Conservation (phyloP, 2,888 invertebrate genomes). For the Boloria selene region DNA sequence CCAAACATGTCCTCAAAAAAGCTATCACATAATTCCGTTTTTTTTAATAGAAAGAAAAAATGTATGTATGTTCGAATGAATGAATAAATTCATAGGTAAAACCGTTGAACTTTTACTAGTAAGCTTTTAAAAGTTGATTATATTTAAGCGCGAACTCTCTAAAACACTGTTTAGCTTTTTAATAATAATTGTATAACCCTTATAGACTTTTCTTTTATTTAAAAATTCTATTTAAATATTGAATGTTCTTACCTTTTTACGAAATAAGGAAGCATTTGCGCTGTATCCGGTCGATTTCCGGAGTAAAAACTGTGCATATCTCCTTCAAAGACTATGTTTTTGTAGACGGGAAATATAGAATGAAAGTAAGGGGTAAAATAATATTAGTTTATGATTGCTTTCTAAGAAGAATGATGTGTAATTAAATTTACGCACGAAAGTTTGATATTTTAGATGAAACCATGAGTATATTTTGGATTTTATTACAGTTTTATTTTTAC, state of each 20-base stretch:
- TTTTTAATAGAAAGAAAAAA: too few relatives aligned
- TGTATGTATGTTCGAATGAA: too few relatives aligned
- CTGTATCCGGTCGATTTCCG: slow-evolving; percentile 26
- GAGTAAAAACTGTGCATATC: slow-evolving; percentile 17
- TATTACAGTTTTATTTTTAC: too few relatives aligned
- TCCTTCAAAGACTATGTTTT: slow-evolving; percentile 12
- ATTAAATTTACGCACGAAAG: background rate
- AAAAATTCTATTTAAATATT: slow-evolving; percentile 2
- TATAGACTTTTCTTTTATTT: background rate
- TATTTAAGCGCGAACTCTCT: too few relatives aligned
- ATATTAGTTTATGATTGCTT: background rate
- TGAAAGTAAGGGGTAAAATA: slow-evolving; percentile 6
- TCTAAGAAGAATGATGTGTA: slow-evolving; percentile 18
- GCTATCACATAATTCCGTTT: too few relatives aligned
- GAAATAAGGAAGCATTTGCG: slow-evolving; percentile 24
- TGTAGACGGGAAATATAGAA: slow-evolving; percentile 13
- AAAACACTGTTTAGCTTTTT: too few relatives aligned
- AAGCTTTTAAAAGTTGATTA: too few relatives aligned
- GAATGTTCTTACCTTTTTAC: slow-evolving; percentile 12
- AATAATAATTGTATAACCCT: background rate
- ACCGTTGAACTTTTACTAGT: too few relatives aligned
- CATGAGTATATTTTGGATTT: too few relatives aligned
- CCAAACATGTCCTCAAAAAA: too few relatives aligned
- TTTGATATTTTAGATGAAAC: too few relatives aligned
- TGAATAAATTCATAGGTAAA: too few relatives aligned